Evolutionary conservation across 2,113 vertebrate genomes (phyloP), one percentile per base, ranked within the genome.

Genomic region (Fulica atra): DNA sequence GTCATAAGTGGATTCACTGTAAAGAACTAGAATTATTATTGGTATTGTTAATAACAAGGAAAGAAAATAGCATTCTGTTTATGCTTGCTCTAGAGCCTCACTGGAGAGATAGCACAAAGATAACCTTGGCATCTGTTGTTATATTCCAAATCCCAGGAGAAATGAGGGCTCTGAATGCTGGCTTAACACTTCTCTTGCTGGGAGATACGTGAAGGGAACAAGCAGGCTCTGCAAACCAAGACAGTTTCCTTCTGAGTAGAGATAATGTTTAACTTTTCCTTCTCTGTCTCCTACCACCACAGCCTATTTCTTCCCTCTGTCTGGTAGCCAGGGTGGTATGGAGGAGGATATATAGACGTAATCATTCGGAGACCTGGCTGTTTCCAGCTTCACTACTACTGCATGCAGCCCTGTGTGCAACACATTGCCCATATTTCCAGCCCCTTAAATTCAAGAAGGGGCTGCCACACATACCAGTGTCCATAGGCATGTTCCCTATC

Each of bases 101-200:
- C 38, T 92, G 38, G n/a, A 95, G 57, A 95, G 57, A 85, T 0
- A 79, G 50, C 50, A 91, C 73, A 95, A 91, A 92, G 91, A 82
- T 78, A 91, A 93, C 86, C 77, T 81, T 74, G 53, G 81, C 81
- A 86, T 93, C 89, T 94, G 81, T 63, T 95, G 61, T 74, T 81
- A 35, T 31, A 71, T 81, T 90, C 61, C 12, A 6, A 51, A 91
- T 78, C 91, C 66, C 87, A 79, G 73, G 89, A 86, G 77, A 42
- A 84, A 91, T 6, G 33, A 79, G 50, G 31, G 72, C 38, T 91
- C 56, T 59, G 44, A 92, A 59, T 46, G 26, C 44, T 73, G 23
- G 20, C 71, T 95, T 96, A 97, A 92, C 86, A 69, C 61, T 87
- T 84, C 35, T 71, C 7, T 93, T 95, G 38, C 89, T 92, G 81